Base-by-base conservation (phyloP, 2,797 vertebrate genomes). In the Steatocranus sp. region DNA sequence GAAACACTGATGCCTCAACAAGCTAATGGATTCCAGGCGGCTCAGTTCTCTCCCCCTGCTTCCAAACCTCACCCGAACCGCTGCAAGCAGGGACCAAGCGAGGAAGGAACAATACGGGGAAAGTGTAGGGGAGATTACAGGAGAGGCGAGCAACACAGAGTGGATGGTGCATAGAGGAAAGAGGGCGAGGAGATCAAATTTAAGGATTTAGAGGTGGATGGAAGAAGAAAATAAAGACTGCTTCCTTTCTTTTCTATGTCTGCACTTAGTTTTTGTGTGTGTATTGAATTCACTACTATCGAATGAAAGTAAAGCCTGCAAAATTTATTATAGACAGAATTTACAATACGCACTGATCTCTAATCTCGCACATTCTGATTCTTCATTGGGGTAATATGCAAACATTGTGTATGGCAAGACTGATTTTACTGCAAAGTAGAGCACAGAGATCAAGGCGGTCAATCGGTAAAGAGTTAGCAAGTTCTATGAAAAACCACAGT, bases 1-100 rank as follows among this genome's bases (percentile, higher is more conserved):
- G 92, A 92, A 95, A 93, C 92, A 84, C 88, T 88, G 94, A 95
- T 93, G 95, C 92, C 91, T 93, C 91, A 38, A 90, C 91, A 82
- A 87, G 89, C 94, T 96, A 96, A 96, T 95, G 94, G 94, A 96
- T 96, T 95, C 94, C 93, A 95, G 94, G 91, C 91, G 58, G 84
- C 87, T 93, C 83, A 20, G 66, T 61, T 38, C 63, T 30, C 53
- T 27, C 34, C 18, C 63, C 66, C 32, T 49, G 10, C 76, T 48
- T 56, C 70, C 78, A 79, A 90, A 82, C 78, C 83, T 83, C 79
- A 48, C 75, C 61, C 78, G 43, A 79, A 41, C 84, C 73, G 2
- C 80, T 83, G 86, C 70, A 80, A 50, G 82, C 61, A 43, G 46
- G 46, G 79, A 84, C 84, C 25, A 58, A 88, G 68, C 63, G 80